phyloP scores from a whole-genome alignment of 23 tunicate species.

The Phallusia fumigata region DNA sequence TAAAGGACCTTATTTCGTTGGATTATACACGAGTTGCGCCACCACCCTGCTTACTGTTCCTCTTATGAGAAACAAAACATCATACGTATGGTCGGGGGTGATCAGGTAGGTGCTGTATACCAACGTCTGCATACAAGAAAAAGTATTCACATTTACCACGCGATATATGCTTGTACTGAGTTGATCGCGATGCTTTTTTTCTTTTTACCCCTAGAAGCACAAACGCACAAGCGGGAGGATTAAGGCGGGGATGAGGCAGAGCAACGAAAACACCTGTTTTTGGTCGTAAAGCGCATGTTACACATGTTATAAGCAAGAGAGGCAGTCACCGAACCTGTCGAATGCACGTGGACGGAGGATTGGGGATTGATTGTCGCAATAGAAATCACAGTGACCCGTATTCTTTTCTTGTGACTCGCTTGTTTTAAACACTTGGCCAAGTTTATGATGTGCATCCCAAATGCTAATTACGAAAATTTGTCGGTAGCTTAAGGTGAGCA shows the following conservation, averaged over 20 bases:
- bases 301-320: background rate
- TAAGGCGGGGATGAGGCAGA: background rate
- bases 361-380: background rate
- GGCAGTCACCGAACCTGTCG: background rate
- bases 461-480: no score
- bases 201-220: background rate
- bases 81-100: background rate
- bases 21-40: no score
- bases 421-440: background rate
- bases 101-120: background rate
- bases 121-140: background rate
- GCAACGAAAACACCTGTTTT: background rate
- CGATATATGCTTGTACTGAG: background rate
- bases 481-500: no score
- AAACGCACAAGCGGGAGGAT: background rate
- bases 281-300: constrained; percentile 5
- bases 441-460: no score
- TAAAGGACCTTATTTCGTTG: no score
- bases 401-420: background rate
- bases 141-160: background rate
- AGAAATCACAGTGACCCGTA: constrained; percentile 1
- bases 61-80: no score
- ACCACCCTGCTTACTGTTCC: no score
- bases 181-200: background rate
- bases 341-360: background rate